Conservation (phyloP, 2,113 vertebrate genomes). For the Enhydra lutris region DNA sequence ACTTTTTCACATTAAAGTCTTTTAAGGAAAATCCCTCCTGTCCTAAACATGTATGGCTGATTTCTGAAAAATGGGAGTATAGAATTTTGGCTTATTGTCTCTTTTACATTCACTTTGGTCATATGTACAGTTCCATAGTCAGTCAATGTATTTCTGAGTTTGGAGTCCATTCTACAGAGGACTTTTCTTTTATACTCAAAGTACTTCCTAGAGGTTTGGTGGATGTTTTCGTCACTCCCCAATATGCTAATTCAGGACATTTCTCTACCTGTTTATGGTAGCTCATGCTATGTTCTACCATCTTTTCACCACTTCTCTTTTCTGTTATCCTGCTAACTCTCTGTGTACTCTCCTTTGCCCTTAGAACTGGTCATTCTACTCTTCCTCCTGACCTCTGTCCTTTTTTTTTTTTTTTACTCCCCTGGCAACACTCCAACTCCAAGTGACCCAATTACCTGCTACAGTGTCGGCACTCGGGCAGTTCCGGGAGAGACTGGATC, state of each 20-base stretch:
- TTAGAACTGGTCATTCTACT: not conserved
- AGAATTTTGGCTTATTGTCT: not conserved
- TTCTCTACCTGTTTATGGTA: not conserved
- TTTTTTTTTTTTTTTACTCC: not conserved
- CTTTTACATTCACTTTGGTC: not conserved
- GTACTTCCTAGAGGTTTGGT: not conserved
- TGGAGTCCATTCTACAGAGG: not conserved
- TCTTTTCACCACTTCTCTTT: not conserved
- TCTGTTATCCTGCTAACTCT: not conserved
- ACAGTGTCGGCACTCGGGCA: not conserved
- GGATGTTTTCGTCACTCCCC: not conserved
- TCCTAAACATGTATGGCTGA: not conserved
- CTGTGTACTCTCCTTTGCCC: not conserved
- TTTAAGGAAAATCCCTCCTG: not conserved
- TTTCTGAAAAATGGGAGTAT: not conserved
- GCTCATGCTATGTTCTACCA: not conserved
- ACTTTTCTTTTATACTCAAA: not conserved
- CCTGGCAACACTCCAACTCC: not conserved
- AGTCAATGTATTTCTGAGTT: not conserved
- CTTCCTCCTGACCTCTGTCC: not conserved
- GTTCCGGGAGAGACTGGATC: not conserved
- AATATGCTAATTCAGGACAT: accelerated
- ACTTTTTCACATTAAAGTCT: not conserved
- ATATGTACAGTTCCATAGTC: not conserved
- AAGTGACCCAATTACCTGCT: not conserved